Evolutionary conservation across 2,797 vertebrate species (phyloP).

Genomic region (Rhynchonycteris naso): DNA sequence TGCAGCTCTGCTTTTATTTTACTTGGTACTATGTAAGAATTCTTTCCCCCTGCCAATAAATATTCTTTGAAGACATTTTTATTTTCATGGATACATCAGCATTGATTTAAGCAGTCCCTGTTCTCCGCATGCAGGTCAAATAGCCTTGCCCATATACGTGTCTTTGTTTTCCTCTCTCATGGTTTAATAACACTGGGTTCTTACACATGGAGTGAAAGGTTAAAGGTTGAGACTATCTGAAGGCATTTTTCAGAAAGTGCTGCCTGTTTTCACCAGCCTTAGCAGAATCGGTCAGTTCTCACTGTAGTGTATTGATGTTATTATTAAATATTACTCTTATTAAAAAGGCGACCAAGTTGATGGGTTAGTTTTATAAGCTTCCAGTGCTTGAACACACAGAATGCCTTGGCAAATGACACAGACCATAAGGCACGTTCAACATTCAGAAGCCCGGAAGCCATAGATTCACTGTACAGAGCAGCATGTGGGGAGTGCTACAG

Average conservation of each 20-base stretch:
- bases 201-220: not conserved
- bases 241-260: not conserved
- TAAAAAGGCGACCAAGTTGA: not conserved
- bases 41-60: not conserved
- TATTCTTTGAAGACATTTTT: not conserved
- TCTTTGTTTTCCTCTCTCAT: not conserved
- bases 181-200: not conserved
- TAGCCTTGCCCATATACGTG: not conserved
- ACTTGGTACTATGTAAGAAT: not conserved
- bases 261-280: not conserved
- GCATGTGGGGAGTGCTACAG: not conserved
- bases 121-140: not conserved
- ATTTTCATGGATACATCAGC: accelerated
- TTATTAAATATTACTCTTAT: not conserved
- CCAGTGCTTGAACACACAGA: not conserved
- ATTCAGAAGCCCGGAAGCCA: not conserved
- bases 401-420: not conserved
- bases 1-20: not conserved
- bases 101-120: not conserved
- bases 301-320: not conserved
- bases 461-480: not conserved
- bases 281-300: not conserved
- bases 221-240: not conserved
- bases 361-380: not conserved
- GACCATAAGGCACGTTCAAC: not conserved